Evolutionary conservation across 2,888 invertebrate genomes (phyloP), one percentile per base, ranked within the genome.

Genomic region (Microctonus brassicae): DNA sequence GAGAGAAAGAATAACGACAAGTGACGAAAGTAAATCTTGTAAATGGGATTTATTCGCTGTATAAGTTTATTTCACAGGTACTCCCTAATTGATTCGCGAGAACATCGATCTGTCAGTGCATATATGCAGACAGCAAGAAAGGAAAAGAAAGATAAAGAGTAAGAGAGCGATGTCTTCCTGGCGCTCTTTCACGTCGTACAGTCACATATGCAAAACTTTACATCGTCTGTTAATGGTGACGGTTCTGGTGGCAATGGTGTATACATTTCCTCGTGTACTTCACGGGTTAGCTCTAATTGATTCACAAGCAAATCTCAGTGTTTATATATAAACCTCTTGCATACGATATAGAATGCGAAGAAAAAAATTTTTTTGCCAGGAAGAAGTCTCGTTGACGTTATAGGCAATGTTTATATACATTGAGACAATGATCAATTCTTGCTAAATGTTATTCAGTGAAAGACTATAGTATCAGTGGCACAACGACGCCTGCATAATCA

Each of bases 31-130:
- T 62, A 70, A 47, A 65, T 60, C 52, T 60, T 58, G 34, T 47
- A 64, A 70, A 65, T 70, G 60, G 65, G 47, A 70, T 70, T 64
- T 62, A 70, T 65, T 58, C 58, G 7, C 47, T n/a, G 47, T 47
- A 17, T 47, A 17, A 47, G 52, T 65, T 58, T 70, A 65, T 58
- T 70, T 70, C 70, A 58, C 70, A 47, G 42, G 70, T 64, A 65
- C 52, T 33, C 65, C 60, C 72, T 72, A 72, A 72, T 72, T 72
- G 72, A 72, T 72, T 72, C 62, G 63, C 57, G 26, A 72, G 67
- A 67, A 58, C 66, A 52, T 71, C 62, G 61, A n/a, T 24, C 39
- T 70, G 58, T 66, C 64, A 39, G 34, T 52, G 29, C n/a, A 29
- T 29, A 17, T 26, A 24, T 24, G 29, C 7, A 17, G 13, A 26